Percentiles rank a stretch among this genome's conserved stretches.
phyloP scores from a whole-genome alignment of 2,113 vertebrate genomes.

The Colinus virginianus region DNA sequence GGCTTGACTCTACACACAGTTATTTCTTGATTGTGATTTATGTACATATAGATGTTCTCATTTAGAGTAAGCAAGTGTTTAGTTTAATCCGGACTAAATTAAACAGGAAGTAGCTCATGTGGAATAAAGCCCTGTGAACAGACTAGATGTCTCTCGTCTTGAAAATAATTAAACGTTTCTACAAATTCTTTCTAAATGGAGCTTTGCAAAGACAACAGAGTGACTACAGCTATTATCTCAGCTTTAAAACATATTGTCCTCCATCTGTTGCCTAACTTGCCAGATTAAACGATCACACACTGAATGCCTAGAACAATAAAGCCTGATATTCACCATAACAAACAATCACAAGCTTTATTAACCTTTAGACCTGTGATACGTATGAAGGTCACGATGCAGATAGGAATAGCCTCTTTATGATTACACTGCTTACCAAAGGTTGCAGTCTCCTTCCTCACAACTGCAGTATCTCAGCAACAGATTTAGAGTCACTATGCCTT shows the following conservation, averaged over 20 bases:
- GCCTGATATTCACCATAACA: neutral
- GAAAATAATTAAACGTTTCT: constrained; percentile 17
- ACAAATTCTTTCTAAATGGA: neutral
- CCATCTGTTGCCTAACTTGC: constrained; percentile 4
- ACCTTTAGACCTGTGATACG: neutral
- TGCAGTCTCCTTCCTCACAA: neutral
- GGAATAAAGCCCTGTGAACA: constrained; percentile 26
- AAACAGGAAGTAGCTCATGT: constrained; percentile 1
- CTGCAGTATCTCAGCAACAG: neutral
- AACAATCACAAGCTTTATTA: neutral
- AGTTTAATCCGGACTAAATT: neutral
- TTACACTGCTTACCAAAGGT: neutral
- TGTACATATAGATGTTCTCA: neutral
- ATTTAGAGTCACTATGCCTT: accelerated
- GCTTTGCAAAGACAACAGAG: neutral
- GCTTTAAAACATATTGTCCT: constrained; percentile 39
- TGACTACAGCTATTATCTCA: neutral
- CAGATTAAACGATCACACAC: neutral
- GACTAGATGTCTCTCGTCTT: neutral
- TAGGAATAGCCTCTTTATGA: neutral
- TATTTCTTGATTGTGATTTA: neutral
- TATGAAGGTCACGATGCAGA: neutral
- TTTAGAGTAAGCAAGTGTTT: neutral
- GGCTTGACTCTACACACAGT: neutral
- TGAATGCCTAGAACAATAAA: constrained; percentile 1